A percentile compares a stretch with the other conserved stretches of the same genome.
These are phyloP conservation scores for Marmota monax DNA, from an alignment of 2,113 vertebrate species.

Conservation along the genomic window DNA sequence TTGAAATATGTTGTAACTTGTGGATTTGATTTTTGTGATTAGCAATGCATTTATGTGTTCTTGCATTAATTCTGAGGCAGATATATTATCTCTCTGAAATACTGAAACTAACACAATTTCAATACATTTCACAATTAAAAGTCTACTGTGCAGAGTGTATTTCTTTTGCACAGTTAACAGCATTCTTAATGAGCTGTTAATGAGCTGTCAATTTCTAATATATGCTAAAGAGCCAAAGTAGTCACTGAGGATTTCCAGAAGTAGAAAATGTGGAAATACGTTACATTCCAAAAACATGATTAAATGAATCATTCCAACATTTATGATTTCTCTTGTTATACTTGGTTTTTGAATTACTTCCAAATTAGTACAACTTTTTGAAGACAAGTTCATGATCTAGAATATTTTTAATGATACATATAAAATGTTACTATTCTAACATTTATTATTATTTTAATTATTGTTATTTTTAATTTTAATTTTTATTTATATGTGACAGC, in stretches of 20 bases:
- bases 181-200: constrained; percentile 72
- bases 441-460: constrained; percentile 27
- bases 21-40: neutral
- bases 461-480: neutral
- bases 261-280: constrained; percentile 30
- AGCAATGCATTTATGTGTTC: neutral
- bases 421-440: neutral
- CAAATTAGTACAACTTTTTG: neutral
- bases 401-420: neutral
- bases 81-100: constrained; percentile 43
- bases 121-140: constrained; percentile 38
- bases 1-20: neutral
- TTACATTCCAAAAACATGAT: neutral
- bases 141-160: constrained; percentile 18
- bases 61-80: neutral
- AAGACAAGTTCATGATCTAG: neutral
- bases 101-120: constrained; percentile 28
- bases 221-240: constrained; percentile 48
- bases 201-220: constrained; percentile 72
- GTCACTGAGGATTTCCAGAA: constrained; percentile 47
- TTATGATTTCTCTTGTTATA: constrained; percentile 34
- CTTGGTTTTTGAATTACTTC: neutral
- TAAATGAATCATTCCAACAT: constrained; percentile 44
- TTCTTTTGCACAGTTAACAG: constrained; percentile 55
- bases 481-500: too few species aligned